Base-by-base conservation (phyloP, 2,113 vertebrate species). In the Bagarius yarrelli region DNA sequence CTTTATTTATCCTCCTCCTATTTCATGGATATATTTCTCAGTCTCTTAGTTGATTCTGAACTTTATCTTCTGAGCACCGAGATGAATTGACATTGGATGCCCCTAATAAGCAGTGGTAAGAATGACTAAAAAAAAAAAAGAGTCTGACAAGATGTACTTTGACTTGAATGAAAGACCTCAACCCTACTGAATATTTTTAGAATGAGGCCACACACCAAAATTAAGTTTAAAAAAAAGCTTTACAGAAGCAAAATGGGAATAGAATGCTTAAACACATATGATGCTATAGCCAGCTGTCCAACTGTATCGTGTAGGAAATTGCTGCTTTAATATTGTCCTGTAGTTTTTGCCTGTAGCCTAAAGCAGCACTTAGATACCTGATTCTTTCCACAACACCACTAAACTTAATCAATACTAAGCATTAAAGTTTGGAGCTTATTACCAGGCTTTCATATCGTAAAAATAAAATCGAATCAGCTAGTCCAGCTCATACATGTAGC, bases 1-100 rank as follows among this genome's bases (percentile, higher is more conserved):
- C 69, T 78, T 84, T 66, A 81, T 78, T 81, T 67, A 78, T 81
- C 36, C 78, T 56, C 34, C 57, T 84, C 78, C 64, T 81, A 52
- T 84, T 81, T 78, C 72, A 76, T 78, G 50, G 55, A 25, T 72
- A 52, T 73, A 23, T 73, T 53, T 78, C 34, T 81, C 44, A n/a
- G 8, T 21, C 6, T 23, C 60, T 55, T 47, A 64, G 4, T 66
- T 25, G 19, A 9, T 47, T 30, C 21, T 30, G 9, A 30, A 25
- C 18, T 52, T 55, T 21, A 30, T 34, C 44, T 34, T 53, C 34
- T 16, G 36, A 47, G 36, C 1, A 8, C 40, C 50, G 9, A 64
- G 44, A 44, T 40, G 64, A 61, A 61, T 27, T 61, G 25, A 61
- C 25, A 30, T 15, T 5, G 5, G 25, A 67, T n/a, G 21, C 19